A percentile compares a stretch with the other conserved stretches of the same genome.
These are phyloP conservation scores for Clanis bilineata DNA, from an alignment of 2,888 invertebrate species.

Conservation along the genomic window DNA sequence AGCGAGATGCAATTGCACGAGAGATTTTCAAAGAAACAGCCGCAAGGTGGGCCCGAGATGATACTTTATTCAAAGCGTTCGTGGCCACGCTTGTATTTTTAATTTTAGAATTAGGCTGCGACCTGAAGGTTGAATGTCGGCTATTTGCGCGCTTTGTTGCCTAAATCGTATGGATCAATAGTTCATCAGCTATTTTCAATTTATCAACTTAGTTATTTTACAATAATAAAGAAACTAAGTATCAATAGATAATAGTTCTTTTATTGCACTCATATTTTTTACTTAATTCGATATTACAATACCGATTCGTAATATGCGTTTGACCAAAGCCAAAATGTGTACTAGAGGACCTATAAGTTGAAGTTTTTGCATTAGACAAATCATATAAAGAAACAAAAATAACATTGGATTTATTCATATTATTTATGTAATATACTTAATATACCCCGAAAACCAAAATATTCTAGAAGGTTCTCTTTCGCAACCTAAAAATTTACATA, in stretches of 20 bases:
- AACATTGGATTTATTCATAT: no score
- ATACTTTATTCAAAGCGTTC: constrained; percentile 23
- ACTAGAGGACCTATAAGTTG: no score
- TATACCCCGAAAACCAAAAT: neutral
- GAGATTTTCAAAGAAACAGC: constrained; percentile 49
- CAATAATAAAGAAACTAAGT: no score
- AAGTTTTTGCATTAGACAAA: no score
- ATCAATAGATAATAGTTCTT: no score
- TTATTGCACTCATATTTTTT: no score
- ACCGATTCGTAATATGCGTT: no score
- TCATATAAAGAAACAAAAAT: no score
- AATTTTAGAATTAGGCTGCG: constrained; percentile 23
- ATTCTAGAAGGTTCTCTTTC: neutral
- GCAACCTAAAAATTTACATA: neutral
- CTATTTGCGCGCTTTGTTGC: neutral
- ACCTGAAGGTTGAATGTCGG: neutral
- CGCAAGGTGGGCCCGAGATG: constrained; percentile 21
- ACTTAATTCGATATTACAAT: no score
- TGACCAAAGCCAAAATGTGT: no score
- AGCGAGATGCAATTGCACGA: constrained; percentile 54
- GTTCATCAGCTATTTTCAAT: neutral
- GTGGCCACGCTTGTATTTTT: constrained; percentile 24
- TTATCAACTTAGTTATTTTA: neutral
- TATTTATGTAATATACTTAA: no score
- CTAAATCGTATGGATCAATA: neutral